Evolutionary conservation across 2,888 invertebrate genomes (phyloP).

Genomic region (Nephrotoma flavescens): DNA sequence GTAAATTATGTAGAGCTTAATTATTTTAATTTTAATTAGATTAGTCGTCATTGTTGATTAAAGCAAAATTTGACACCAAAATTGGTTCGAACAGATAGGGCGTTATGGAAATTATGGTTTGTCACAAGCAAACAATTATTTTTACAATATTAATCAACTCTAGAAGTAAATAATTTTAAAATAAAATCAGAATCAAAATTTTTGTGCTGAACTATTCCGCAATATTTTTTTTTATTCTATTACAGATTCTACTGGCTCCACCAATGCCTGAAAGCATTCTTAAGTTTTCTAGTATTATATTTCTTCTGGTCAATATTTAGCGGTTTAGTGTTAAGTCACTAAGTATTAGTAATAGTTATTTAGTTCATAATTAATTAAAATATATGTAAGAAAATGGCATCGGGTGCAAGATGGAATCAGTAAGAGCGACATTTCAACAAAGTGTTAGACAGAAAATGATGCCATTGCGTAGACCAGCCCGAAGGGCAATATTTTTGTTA

Average conservation of each 20-base stretch:
- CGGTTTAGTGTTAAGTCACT: neutral
- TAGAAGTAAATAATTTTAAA: too few relatives aligned
- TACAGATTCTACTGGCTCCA: conserved; percentile 40
- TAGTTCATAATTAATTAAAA: neutral
- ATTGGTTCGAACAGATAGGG: too few relatives aligned
- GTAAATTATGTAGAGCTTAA: too few relatives aligned
- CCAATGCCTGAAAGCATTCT: conserved; percentile 31
- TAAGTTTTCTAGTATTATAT: conserved; percentile 29
- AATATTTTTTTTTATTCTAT: conserved; percentile 17
- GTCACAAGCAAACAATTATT: too few relatives aligned
- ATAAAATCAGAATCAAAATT: too few relatives aligned
- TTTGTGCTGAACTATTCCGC: neutral
- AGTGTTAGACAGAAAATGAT: neutral
- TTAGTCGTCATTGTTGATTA: too few relatives aligned
- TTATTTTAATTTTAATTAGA: too few relatives aligned
- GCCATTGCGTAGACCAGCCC: neutral
- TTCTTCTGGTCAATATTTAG: conserved; percentile 30
- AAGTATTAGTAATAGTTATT: neutral
- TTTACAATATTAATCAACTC: too few relatives aligned
- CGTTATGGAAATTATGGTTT: too few relatives aligned
- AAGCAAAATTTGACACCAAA: too few relatives aligned
- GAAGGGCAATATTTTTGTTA: neutral
- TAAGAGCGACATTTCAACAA: neutral
- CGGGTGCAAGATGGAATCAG: neutral
- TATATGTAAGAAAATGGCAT: neutral